These are phyloP conservation scores for Eriocheir sinensis DNA, from an alignment of 1,140 invertebrate species.

Conservation along the genomic window DNA sequence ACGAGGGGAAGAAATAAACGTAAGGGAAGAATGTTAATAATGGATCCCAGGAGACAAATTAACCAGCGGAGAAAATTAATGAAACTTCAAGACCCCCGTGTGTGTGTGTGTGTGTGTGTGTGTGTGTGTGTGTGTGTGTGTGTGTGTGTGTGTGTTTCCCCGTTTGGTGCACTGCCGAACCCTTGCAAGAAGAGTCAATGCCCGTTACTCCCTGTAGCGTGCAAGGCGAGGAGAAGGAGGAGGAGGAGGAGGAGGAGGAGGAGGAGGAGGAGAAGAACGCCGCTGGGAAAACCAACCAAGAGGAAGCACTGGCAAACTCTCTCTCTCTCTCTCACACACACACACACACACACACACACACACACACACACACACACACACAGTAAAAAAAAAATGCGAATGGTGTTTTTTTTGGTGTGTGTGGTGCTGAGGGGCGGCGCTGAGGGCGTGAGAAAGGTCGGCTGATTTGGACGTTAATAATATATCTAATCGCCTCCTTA, in stretches of 20 bases:
- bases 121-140: slow-evolving; percentile 11
- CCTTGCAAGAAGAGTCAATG: not conserved
- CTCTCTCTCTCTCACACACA: too few species aligned
- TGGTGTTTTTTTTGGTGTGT: not conserved
- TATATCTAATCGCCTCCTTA: not conserved
- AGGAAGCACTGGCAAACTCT: too few species aligned
- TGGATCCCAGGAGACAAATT: too few species aligned
- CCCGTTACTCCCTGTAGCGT: not conserved
- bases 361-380: slow-evolving; percentile 38
- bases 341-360: not conserved
- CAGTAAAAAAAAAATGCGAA: not conserved
- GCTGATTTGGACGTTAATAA: not conserved
- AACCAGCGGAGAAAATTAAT: too few species aligned
- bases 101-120: not conserved
- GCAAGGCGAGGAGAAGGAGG: not conserved
- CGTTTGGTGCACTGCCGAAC: not conserved
- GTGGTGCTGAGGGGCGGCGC: not conserved
- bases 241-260: not conserved
- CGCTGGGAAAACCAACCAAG: not conserved
- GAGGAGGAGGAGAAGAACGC: not conserved
- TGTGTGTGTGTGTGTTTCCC: not conserved
- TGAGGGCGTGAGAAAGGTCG: not conserved
- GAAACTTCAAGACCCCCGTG: too few species aligned
- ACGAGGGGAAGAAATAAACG: too few species aligned
- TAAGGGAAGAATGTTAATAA: too few species aligned